Evolutionary conservation across 2,888 invertebrate genomes (phyloP).

Genomic region (Macrosiphum euphorbiae): DNA sequence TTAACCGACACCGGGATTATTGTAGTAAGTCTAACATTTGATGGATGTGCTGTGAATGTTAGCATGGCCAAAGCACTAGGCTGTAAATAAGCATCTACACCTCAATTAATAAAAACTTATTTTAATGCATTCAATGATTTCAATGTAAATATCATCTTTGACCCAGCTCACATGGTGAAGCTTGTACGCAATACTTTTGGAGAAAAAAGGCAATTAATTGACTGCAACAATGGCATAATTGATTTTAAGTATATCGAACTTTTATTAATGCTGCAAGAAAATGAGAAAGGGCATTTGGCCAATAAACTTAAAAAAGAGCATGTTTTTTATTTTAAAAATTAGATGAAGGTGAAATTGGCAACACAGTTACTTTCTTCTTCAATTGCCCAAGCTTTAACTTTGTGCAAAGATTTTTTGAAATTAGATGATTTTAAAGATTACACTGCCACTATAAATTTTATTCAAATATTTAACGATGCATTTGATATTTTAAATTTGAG

Average conservation of each 20-base stretch:
- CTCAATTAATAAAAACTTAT: background rate
- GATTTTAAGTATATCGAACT: slow-evolving; percentile 1
- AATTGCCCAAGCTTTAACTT: too few relatives aligned
- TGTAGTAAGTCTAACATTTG: slow-evolving; percentile 18
- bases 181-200: background rate
- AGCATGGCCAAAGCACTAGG: background rate
- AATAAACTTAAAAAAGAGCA: slow-evolving; percentile 29
- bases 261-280: background rate
- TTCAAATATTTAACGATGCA: background rate
- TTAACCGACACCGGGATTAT: background rate
- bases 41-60: too few relatives aligned
- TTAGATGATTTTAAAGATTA: background rate
- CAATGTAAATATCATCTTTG: background rate
- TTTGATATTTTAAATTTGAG: background rate
- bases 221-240: background rate
- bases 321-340: too few relatives aligned
- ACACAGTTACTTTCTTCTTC: too few relatives aligned
- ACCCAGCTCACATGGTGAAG: background rate
- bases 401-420: too few relatives aligned
- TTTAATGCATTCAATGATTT: background rate
- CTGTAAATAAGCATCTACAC: background rate
- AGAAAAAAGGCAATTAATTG: background rate
- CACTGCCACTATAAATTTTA: background rate
- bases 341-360: too few relatives aligned
- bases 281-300: background rate